Percentiles rank a stretch among this genome's conserved stretches.
Evolutionary conservation across 2,888 invertebrate genomes (phyloP).

Genomic region (Glyphotaelius pellucidus): DNA sequence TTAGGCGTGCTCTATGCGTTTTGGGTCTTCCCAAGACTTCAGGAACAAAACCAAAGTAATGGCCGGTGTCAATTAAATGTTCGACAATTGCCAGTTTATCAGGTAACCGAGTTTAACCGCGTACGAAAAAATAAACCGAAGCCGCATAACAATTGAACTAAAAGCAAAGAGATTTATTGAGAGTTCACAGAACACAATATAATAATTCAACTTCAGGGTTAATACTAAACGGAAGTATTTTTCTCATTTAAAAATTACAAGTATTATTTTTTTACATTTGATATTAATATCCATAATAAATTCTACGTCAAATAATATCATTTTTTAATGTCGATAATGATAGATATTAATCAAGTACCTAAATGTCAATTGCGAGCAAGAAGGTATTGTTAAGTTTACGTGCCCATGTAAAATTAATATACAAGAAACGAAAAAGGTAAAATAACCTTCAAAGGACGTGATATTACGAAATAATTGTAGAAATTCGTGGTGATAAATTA

Average conservation of each 20-base stretch:
- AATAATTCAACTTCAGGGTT: background rate
- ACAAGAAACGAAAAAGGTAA: background rate
- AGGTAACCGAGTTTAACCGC: too few species aligned
- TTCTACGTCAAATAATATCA: background rate
- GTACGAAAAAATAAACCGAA: background rate
- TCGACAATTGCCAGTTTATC: too few species aligned
- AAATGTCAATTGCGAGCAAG: background rate
- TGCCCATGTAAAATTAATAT: background rate
- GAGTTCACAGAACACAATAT: background rate
- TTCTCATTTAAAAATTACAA: background rate
- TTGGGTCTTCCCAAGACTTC: too few species aligned
- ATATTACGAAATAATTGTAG: background rate
- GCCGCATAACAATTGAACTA: background rate
- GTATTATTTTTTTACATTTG: background rate
- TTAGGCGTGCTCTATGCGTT: too few species aligned
- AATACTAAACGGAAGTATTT: background rate
- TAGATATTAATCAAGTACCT: background rate
- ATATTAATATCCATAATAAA: background rate
- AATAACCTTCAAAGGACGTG: background rate
- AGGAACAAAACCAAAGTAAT: too few species aligned
- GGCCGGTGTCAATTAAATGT: too few species aligned
- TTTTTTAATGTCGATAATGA: background rate
- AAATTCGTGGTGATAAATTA: background rate
- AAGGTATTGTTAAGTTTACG: background rate
- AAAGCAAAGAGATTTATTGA: background rate